Conservation (phyloP, 92 coral and sea anemone genomes). For the Palythoa heliodiscus region DNA sequence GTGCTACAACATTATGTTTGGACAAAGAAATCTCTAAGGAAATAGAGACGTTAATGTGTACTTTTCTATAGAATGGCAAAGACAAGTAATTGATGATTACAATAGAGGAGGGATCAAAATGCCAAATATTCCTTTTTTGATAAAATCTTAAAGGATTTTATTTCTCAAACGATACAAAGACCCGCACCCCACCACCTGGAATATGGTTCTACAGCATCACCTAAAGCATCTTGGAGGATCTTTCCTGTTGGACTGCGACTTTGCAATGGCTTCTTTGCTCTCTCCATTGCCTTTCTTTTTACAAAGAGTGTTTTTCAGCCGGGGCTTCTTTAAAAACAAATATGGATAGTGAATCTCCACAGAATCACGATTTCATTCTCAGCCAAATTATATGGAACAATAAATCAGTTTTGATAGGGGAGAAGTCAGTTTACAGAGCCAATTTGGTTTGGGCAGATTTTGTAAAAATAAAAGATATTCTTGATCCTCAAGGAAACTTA, state of each 20-base stretch:
- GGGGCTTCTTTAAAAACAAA: not conserved
- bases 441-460: not conserved
- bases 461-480: not conserved
- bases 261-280: not conserved
- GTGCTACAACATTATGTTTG: not conserved
- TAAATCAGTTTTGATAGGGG: not conserved
- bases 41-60: not conserved
- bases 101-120: not conserved
- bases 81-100: not conserved
- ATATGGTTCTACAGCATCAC: not conserved
- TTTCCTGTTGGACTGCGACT: not conserved
- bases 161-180: constrained; percentile 11
- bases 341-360: not conserved
- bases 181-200: not conserved
- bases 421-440: not conserved
- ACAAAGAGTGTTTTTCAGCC: not conserved
- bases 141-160: not conserved
- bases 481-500: not conserved
- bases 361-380: not conserved
- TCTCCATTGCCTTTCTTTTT: not conserved
- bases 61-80: not conserved
- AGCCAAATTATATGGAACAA: not conserved
- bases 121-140: not conserved
- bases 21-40: not conserved
- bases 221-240: not conserved